Evolutionary conservation across 2,113 vertebrate genomes (phyloP).

Genomic region (Cervus canadensis): DNA sequence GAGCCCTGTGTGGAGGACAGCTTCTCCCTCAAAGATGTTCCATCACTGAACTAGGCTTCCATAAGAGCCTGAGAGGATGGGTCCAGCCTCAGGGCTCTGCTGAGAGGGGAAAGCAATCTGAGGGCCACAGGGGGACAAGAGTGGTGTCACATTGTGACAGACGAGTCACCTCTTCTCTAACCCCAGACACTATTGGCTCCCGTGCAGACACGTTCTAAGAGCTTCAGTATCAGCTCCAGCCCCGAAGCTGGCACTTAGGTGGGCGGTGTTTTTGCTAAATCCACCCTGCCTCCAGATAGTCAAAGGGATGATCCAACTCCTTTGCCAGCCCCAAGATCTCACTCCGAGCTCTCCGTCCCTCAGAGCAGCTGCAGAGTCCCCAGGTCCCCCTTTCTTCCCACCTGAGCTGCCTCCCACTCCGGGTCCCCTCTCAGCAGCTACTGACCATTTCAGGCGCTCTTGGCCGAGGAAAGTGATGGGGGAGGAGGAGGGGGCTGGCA

Average conservation of each 20-base stretch:
- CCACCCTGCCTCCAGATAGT: neutral
- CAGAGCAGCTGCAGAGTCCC: neutral
- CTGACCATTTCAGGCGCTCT: neutral
- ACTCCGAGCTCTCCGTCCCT: neutral
- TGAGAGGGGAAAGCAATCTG: neutral
- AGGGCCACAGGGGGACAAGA: neutral
- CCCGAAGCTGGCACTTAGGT: neutral
- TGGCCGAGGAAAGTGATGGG: fast-evolving
- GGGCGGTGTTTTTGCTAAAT: neutral
- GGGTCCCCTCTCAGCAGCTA: neutral
- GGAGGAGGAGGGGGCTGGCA: neutral
- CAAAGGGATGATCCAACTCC: fast-evolving
- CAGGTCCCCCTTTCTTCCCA: neutral
- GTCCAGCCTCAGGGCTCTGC: neutral
- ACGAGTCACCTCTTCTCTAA: neutral
- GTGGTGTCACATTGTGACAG: fast-evolving
- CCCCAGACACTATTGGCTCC: neutral
- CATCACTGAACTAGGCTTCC: fast-evolving
- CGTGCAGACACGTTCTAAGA: fast-evolving
- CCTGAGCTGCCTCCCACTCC: neutral
- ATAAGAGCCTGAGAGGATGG: neutral
- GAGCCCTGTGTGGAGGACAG: fast-evolving
- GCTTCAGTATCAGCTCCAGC: neutral
- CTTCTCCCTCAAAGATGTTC: neutral
- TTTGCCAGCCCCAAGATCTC: neutral